Percentiles rank a stretch among this genome's conserved stretches.
phyloP scores from a whole-genome alignment of 2,113 vertebrate species.

The Ifrita kowaldi region DNA sequence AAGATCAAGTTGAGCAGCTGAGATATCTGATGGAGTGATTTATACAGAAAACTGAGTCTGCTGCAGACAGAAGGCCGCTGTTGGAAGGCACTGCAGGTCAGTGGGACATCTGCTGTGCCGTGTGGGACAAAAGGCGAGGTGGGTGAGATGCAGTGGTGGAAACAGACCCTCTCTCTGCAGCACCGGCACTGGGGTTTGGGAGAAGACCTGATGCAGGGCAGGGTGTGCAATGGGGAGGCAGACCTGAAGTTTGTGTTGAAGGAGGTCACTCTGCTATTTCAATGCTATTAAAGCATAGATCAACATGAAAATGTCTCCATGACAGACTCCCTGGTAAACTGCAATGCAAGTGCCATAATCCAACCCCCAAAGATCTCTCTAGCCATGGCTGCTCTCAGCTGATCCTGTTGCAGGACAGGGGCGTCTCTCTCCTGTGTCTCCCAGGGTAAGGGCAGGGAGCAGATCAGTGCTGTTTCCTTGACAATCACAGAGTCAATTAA shows the following conservation, averaged over 20 bases:
- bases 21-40: not conserved
- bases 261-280: not conserved
- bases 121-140: not conserved
- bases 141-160: accelerated
- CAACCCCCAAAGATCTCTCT: not conserved
- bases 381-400: not conserved
- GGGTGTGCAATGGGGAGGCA: accelerated
- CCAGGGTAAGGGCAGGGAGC: not conserved
- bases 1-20: not conserved
- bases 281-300: not conserved
- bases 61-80: not conserved
- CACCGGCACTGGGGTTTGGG: not conserved
- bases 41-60: not conserved
- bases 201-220: not conserved
- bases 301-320: not conserved
- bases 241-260: not conserved
- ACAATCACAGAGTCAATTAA: not conserved
- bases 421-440: not conserved
- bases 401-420: not conserved
- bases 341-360: not conserved
- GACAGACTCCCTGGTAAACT: not conserved
- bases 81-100: accelerated
- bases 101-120: not conserved
- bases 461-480: not conserved
- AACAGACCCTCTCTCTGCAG: not conserved